Evolutionary conservation across 2,888 invertebrate genomes (phyloP), one percentile per base, ranked within the genome.

Genomic region (Drosophila hamatofila): DNA sequence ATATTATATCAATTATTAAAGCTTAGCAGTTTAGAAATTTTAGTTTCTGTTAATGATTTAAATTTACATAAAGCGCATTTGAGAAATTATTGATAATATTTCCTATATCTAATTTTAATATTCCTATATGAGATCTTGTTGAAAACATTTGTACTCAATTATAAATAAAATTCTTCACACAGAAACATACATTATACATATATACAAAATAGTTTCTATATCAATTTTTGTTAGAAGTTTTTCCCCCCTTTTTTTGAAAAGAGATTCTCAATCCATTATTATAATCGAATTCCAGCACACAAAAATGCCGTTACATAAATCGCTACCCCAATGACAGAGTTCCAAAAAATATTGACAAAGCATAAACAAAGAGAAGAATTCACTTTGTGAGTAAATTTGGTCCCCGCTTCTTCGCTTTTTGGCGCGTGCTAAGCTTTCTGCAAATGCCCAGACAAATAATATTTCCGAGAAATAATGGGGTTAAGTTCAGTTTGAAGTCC

Each of bases 401-500:
- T 49, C n/a, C 6, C n/a, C 12, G 6, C 49, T 21, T 49, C 21
- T 18, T 46, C n/a, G 62, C 39, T 8, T 2, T 72, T 80, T 84
- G 87, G 82, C 84, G 72, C 84, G 84, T 84, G 84, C 84, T 84
- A 78, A 84, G 87, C 84, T 80, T 80, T 64, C 62, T 27, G 63
- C 63, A 75, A 81, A 86, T 67, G 67, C 68, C 27, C 65, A 25
- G 57, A 48, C 71, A 72, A 85, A 83, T 67, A 83, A 46, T 8
- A 60, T 42, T 81, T 81, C 81, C 70, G 9, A 65, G 81, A 83
- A 83, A 66, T 63, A 86, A 75, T 79, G 84, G 84, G 84, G 87
- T 84, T 81, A 84, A 84, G 84, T 84, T 84, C 84, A 84, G 87
- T 80, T 73, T 66, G 18, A 42, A 55, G 60, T 16, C 62, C 16